These are phyloP conservation scores for Mythimna impura DNA, from an alignment of 2,888 invertebrate species.

Conservation along the genomic window DNA sequence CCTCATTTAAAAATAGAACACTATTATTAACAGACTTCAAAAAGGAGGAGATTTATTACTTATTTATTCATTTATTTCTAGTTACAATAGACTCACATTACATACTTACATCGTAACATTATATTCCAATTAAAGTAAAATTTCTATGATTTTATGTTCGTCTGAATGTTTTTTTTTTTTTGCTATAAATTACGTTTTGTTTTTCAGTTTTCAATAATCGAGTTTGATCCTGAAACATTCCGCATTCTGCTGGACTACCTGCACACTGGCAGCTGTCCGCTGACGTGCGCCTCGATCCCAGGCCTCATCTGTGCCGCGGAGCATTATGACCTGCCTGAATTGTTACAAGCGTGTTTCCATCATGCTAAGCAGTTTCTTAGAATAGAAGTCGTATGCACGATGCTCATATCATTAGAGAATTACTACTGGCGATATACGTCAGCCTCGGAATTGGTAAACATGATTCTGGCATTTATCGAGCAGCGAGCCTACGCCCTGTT, in stretches of 20 bases:
- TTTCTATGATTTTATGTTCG: too few species aligned
- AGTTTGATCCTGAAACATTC: conserved; percentile 98
- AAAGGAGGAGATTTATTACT: too few species aligned
- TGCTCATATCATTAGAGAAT: conserved; percentile 97
- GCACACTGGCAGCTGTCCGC: conserved; percentile 97
- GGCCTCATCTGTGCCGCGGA: conserved; percentile 98
- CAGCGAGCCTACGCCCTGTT: conserved; percentile 96
- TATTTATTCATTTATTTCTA: too few species aligned
- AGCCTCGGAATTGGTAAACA: conserved; percentile 97
- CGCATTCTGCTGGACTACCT: conserved; percentile 97
- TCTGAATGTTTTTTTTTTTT: too few species aligned
- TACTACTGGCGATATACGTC: conserved; percentile 99
- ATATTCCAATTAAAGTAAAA: too few species aligned
- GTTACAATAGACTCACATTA: too few species aligned
- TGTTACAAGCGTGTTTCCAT: conserved; percentile 98
- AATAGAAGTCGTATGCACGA: conserved; percentile 97
- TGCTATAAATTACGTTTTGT: conserved; percentile 43
- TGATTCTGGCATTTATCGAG: conserved; percentile 97
- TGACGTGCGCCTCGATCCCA: conserved; percentile 97
- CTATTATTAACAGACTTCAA: too few species aligned
- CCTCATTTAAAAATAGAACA: conserved; percentile 36
- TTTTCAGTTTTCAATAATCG: conserved; percentile 97
- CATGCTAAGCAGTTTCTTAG: conserved; percentile 98
- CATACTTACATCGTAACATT: too few species aligned
- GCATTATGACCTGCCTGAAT: conserved; percentile 97